Evolutionary conservation across 2,888 invertebrate species (phyloP).

Genomic region (Aleiodes testaceus): DNA sequence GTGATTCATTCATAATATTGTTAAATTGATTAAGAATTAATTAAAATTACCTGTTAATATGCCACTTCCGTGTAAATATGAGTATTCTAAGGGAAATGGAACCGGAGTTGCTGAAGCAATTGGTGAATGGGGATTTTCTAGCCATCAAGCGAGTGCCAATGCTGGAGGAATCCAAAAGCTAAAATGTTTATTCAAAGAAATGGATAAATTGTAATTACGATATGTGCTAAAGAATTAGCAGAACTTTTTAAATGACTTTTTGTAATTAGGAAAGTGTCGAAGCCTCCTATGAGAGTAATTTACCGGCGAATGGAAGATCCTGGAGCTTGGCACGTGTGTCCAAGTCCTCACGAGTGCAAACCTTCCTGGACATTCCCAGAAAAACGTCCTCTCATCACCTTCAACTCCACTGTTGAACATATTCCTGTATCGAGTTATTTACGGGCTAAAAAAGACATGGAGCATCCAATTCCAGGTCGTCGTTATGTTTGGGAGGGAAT

Average conservation of each 20-base stretch:
- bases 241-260: background rate
- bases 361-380: constrained; percentile 62
- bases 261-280: constrained; percentile 47
- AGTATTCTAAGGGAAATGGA: constrained; percentile 61
- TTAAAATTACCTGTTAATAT: constrained; percentile 4
- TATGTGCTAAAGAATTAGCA: too few species aligned
- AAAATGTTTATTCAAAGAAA: constrained; percentile 62
- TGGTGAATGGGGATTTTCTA: constrained; percentile 69
- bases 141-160: constrained; percentile 57
- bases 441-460: constrained; percentile 55
- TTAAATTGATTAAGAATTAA: background rate
- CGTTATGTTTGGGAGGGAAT: constrained; percentile 58
- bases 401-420: constrained; percentile 56
- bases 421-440: constrained; percentile 55
- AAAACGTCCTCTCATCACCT: constrained; percentile 64
- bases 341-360: constrained; percentile 62
- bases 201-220: constrained; percentile 61
- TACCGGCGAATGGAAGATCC: constrained; percentile 62
- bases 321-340: constrained; percentile 60
- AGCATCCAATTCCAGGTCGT: constrained; percentile 58
- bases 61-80: constrained; percentile 51
- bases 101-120: constrained; percentile 64
- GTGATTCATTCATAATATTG: background rate
- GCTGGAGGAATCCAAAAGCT: constrained; percentile 61
- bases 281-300: constrained; percentile 55